A percentile compares a stretch with the other conserved stretches of the same genome.
Conservation (phyloP, 2,888 invertebrate species). For the Leptinotarsa haldemani region DNA sequence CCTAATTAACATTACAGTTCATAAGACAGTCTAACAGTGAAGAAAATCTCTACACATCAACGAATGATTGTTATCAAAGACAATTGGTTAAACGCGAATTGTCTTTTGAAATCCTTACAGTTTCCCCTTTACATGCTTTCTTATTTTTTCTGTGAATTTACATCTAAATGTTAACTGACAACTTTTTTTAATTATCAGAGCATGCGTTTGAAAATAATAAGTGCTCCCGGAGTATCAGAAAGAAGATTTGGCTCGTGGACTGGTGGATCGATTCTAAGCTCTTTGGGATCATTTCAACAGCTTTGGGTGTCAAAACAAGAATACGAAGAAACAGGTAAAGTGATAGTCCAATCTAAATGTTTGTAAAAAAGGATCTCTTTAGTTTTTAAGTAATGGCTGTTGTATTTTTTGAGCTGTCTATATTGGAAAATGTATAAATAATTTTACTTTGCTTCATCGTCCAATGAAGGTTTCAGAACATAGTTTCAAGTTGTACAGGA, state of each 20-base stretch:
- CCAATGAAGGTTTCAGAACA: too few relatives aligned
- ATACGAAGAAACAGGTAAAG: slow-evolving; percentile 79
- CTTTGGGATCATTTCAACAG: slow-evolving; percentile 80
- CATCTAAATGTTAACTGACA: background rate
- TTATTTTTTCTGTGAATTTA: background rate
- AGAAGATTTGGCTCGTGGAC: slow-evolving; percentile 80
- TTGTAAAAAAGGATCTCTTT: slow-evolving; percentile 49
- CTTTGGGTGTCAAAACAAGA: slow-evolving; percentile 83
- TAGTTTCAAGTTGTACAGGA: too few relatives aligned
- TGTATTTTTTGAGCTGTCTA: background rate
- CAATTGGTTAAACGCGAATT: too few relatives aligned
- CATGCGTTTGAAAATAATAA: slow-evolving; percentile 77
- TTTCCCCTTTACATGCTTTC: too few relatives aligned
- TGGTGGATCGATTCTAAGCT: slow-evolving; percentile 80
- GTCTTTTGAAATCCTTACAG: too few relatives aligned
- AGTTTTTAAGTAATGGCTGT: background rate
- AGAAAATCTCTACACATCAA: too few relatives aligned
- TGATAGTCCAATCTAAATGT: slow-evolving; percentile 64
- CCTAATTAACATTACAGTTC: too few relatives aligned
- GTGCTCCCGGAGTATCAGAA: slow-evolving; percentile 74
- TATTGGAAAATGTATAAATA: background rate
- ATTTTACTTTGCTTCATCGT: too few relatives aligned
- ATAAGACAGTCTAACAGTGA: too few relatives aligned
- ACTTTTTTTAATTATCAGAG: slow-evolving; percentile 63
- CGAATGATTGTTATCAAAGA: too few relatives aligned